Conservation (phyloP, 2,888 invertebrate species). For the Cheilosia grossa region DNA sequence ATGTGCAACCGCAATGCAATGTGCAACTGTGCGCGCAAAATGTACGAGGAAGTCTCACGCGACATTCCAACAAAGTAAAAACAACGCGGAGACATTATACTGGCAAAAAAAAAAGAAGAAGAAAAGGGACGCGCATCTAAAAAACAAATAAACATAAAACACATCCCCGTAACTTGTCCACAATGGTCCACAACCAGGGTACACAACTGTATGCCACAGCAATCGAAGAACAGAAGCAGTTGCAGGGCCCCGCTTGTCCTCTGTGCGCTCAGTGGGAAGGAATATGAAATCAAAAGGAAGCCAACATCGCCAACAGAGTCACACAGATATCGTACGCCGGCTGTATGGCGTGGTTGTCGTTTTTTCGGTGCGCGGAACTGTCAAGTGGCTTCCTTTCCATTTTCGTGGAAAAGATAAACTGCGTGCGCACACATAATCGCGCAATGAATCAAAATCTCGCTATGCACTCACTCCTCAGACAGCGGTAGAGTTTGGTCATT, state of each 20-base stretch:
- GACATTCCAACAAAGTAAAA: conserved; percentile 56
- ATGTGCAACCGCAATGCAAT: conserved; percentile 41
- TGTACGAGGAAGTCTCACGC: conserved; percentile 66
- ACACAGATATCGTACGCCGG: conserved; percentile 25
- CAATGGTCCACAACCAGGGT: conserved; percentile 3
- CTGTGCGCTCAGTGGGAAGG: not conserved
- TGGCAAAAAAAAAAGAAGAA: not conserved
- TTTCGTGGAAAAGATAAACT: conserved; percentile 80
- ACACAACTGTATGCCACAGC: conserved; percentile 1
- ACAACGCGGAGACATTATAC: conserved; percentile 5
- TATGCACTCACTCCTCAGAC: conserved; percentile 66
- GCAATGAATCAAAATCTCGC: conserved; percentile 82
- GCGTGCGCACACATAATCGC: conserved; percentile 82
- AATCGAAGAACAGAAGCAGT: conserved; percentile 61
- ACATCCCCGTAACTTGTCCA: conserved; percentile 32
- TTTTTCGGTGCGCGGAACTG: conserved; percentile 66
- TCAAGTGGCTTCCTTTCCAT: conserved; percentile 76
- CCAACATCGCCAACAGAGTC: conserved; percentile 8
- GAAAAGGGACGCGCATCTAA: conserved; percentile 3
- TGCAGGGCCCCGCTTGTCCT: not conserved
- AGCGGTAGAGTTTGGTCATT: conserved; percentile 54
- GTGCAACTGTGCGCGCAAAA: conserved; percentile 30
- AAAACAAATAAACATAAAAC: conserved; percentile 46
- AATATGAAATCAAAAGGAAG: conserved; percentile 21
- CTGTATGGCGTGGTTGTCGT: conserved; percentile 25